These are phyloP conservation scores for Eubucco bourcierii DNA, from an alignment of 2,113 vertebrate species.

Conservation along the genomic window DNA sequence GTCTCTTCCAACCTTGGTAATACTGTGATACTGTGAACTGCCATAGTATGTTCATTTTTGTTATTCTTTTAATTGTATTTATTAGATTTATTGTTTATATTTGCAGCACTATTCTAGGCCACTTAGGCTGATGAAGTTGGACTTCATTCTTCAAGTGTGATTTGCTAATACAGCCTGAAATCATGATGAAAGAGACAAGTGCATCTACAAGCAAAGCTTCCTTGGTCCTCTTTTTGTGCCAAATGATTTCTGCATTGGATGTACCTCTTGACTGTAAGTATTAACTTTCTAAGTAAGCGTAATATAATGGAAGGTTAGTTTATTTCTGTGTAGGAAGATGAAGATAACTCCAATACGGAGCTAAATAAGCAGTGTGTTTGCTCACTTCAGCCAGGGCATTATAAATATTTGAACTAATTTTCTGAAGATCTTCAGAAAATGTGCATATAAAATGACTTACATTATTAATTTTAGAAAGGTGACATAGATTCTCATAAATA, in stretches of 20 bases:
- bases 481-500: not conserved
- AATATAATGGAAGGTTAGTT: not conserved
- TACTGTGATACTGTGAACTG: too few species aligned
- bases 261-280: slow-evolving; percentile 96
- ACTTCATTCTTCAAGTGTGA: slow-evolving; percentile 65
- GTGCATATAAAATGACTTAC: not conserved
- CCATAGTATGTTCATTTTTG: not conserved
- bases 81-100: slow-evolving; percentile 57
- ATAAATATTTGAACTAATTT: not conserved
- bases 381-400: not conserved
- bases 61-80: slow-evolving; percentile 49
- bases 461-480: not conserved
- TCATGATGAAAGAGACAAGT: slow-evolving; percentile 81
- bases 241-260: slow-evolving; percentile 85
- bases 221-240: slow-evolving; percentile 83
- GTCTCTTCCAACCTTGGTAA: too few species aligned
- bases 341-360: not conserved
- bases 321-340: not conserved
- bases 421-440: not conserved
- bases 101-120: slow-evolving; percentile 27
- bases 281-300: slow-evolving; percentile 1
- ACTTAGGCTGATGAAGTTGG: slow-evolving; percentile 61
- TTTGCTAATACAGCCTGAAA: slow-evolving; percentile 68
- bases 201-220: slow-evolving; percentile 65
- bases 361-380: not conserved